Evolutionary conservation across 2,797 vertebrate species (phyloP), one percentile per base, ranked within the genome.

Genomic region (Manis crassicaudata): DNA sequence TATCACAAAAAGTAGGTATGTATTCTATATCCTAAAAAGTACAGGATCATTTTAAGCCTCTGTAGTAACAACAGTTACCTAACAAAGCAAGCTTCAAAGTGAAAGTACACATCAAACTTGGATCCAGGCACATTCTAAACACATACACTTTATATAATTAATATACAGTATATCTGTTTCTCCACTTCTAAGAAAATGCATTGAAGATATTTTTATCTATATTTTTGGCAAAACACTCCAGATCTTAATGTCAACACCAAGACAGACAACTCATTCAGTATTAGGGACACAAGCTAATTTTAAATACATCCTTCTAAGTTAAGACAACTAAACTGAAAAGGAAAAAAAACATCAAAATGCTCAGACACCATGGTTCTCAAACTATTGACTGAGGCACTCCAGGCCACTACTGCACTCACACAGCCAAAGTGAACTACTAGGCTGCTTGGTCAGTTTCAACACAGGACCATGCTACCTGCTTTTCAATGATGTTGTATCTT

Each of bases 141-240:
- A 62, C 20, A 25, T 5, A 54, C 8, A 56, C 20, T 68, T 80
- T 14, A 40, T 56, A 27, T 35, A n/a, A 43, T 56, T 35, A n/a
- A 43, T 56, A 62, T 3, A 1, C 0, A 0, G 9, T 1, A 8
- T 77, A 84, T n/a, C 2, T 0, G 17, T 1, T 2, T 40, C 7
- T 72, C 65, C 81, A 37, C 88, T 67, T 89, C 84, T 79, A 83
- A 21, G 20, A 92, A 56, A 60, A 95, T 37, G 23, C 65, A 67
- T 23, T 86, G 40, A 3, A 35, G 46, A 46, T 46, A 10, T 67
- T 85, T 65, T 82, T 2, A 82, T 25, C 58, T 91, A 52, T 62
- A 40, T 21, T 1, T 1, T 93, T 90, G 25, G 25, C 6, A 90
- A 96, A 92, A 37, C 3, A 88, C 35, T n/a, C 83, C 37, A 83